Evolutionary conservation across 2,888 invertebrate genomes (phyloP), one percentile per base, ranked within the genome.

Genomic region (Drosophila incognita): DNA sequence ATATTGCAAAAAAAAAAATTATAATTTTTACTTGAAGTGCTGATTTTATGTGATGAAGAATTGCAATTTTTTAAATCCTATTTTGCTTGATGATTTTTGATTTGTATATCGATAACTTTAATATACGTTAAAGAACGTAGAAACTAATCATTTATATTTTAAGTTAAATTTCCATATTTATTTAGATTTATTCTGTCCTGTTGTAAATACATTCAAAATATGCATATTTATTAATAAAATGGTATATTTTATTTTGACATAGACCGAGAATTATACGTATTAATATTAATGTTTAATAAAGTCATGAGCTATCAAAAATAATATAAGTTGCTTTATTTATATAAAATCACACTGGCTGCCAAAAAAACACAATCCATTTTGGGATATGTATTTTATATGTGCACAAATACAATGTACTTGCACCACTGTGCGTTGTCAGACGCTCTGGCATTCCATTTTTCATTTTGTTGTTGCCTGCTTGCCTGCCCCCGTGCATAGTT

Each of bases 371-470:
- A 21, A 24, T 8, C 8, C 7, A 8, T 46, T 46, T 15, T 15
- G 1, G 8, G 4, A 15, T 24, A 24, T 46, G 7, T 15, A 13
- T 46, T 24, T 24, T 8, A 46, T 24, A 21, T 52, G 7, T 31
- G 2, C 46, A 2, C 27, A 31, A 48, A 33, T 33, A 35, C 24
- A 56, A 31, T 6, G 7, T 36, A 21, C 3, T 42, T 46, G 79
- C 1, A 58, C 85, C 85, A 84, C 87, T 84, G 85, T 85, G 75
- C 63, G 69, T 60, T 60, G 63, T 59, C 69, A 54, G 57, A 62
- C 66, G 56, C 66, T 71, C 52, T 74, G 73, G 74, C 74, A 86
- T 85, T 85, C 86, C 88, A 87, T 85, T 85, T 85, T 85, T 87
- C 85, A 85, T 85, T 87, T 87, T 85, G 88, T 87, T 80, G 65